A percentile compares a stretch with the other conserved stretches of the same genome.
phyloP scores from a whole-genome alignment of 2,797 vertebrate genomes.

The Galaxias olidus region DNA sequence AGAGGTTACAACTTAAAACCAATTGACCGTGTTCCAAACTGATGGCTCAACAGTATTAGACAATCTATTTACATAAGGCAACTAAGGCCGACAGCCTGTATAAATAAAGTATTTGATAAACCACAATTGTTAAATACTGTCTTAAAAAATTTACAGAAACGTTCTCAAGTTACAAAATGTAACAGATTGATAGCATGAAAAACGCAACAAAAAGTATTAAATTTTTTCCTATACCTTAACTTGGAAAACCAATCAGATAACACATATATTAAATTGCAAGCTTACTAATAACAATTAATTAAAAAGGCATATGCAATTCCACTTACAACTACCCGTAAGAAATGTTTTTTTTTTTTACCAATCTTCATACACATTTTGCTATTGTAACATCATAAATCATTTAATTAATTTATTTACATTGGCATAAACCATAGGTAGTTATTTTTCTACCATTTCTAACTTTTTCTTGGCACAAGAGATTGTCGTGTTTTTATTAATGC shows the following conservation, averaged over 20 bases:
- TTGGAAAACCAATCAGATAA: too few relatives aligned
- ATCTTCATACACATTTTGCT: too few relatives aligned
- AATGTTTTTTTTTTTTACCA: too few relatives aligned
- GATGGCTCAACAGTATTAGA: slow-evolving; percentile 18
- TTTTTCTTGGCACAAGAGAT: slow-evolving; percentile 35
- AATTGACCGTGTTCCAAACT: background rate
- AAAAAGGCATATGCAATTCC: slow-evolving; percentile 10
- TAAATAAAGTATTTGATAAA: background rate
- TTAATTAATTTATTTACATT: too few relatives aligned
- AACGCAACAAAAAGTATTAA: too few relatives aligned
- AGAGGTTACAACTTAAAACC: slow-evolving; percentile 16
- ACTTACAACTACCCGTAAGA: too few relatives aligned
- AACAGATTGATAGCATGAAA: too few relatives aligned
- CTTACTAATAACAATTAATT: slow-evolving; percentile 32
- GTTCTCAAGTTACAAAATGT: too few relatives aligned
- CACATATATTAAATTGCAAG: slow-evolving; percentile 23
- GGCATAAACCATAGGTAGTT: slow-evolving; percentile 26
- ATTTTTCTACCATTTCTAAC: background rate
- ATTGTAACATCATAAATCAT: too few relatives aligned
- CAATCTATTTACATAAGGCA: slow-evolving; percentile 16
- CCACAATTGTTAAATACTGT: slow-evolving; percentile 2
- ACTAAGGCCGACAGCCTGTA: background rate
- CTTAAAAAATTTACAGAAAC: background rate
- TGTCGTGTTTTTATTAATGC: slow-evolving; percentile 32
- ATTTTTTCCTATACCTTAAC: too few relatives aligned